These are phyloP conservation scores for Otolemur crassicaudatus DNA, from an alignment of 2,797 vertebrate species.

Conservation along the genomic window DNA sequence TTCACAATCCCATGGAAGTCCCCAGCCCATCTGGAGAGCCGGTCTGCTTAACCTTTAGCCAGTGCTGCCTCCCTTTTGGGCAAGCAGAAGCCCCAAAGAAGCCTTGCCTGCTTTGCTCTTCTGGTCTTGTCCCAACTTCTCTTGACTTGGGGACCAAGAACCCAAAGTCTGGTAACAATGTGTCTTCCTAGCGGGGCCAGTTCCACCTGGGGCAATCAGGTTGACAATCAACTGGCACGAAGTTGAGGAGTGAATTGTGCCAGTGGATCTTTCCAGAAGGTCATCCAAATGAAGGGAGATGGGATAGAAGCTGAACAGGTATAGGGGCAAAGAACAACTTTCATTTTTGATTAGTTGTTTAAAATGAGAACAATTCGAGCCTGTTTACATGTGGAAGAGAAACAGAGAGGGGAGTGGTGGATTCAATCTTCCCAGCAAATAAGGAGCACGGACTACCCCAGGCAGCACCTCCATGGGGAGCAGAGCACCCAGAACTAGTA, in stretches of 20 bases:
- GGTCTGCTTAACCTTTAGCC: no score
- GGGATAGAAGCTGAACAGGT: neutral
- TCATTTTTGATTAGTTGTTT: neutral
- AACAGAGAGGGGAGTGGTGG: neutral
- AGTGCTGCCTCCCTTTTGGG: no score
- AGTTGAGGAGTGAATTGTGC: neutral
- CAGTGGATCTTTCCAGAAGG: neutral
- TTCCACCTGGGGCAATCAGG: neutral
- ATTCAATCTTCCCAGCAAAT: neutral
- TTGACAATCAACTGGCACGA: fast-evolving
- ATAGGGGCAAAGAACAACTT: neutral
- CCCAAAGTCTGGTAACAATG: neutral
- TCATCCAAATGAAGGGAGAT: neutral
- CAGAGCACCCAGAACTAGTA: no score
- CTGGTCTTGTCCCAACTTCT: no score
- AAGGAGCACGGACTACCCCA: neutral
- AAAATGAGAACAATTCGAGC: neutral
- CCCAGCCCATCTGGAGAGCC: no score
- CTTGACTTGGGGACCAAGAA: no score
- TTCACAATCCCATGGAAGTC: no score
- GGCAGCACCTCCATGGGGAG: neutral
- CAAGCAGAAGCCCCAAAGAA: no score
- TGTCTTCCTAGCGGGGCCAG: neutral
- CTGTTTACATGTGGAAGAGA: neutral
- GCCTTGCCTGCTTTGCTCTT: no score